Base-by-base conservation (phyloP, 2,113 vertebrate genomes). In the Kryptolebias marmoratus region DNA sequence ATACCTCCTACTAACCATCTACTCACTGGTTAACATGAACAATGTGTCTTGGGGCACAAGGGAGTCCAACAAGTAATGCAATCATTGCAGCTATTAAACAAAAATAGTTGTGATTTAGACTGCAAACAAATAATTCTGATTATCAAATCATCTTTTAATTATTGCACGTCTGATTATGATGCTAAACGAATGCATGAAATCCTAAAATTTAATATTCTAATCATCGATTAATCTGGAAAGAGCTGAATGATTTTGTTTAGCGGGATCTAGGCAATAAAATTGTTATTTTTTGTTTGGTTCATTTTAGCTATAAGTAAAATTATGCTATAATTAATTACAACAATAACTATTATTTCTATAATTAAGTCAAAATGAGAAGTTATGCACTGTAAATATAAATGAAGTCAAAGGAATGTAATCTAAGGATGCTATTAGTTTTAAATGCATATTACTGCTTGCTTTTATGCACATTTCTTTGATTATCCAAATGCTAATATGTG, bases 11-110 rank as follows among this genome's bases (percentile, higher is more conserved):
- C 85, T 95, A 31, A 93, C 92, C 71, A 95, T 95, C 81, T 95
- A 95, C 83, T 94, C 93, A 1, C 82, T 95, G 71, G 94, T 95
- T 68, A 95, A 95, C 90, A 94, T 95, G 94, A 62, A 95, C 85
- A 81, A 71, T 44, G 94, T 95, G 42, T 88, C 94, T n/a, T 95
- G 94, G 94, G 94, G 94, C 44, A 95, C 94, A 42, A 90, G 94
- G 16, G 94, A 95, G 80, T 75, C 93, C 39, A 93, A 60, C 79
- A 90, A 92, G 89, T 92, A 90, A 87, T 64, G 50, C 13, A 53
- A 13, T 42, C 27, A 68, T 59, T 13, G 42, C 36, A 48, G 42
- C 42, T 57, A 36, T 27, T 18, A 56, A 15, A 49, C 3, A 22
- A 27, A 1, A 68, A 1, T 3, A 47, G 27, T 32, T 18, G 1